Conservation (phyloP, 2,113 vertebrate genomes). For the Ochotona princeps region DNA sequence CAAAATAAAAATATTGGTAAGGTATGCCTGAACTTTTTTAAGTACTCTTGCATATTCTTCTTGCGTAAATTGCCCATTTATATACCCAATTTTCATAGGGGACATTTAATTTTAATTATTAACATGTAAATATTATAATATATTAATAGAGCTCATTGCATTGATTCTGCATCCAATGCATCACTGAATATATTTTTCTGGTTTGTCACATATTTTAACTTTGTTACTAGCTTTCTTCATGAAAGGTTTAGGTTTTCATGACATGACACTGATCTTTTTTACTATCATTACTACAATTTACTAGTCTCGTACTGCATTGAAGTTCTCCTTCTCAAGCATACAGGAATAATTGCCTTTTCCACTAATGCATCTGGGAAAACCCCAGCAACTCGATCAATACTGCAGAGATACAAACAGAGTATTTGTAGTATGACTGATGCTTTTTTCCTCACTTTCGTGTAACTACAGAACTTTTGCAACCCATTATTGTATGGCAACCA, state of each 20-base stretch:
- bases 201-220: neutral
- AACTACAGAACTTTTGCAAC: neutral
- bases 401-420: neutral
- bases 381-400: conserved; percentile 1
- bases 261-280: conserved; percentile 35
- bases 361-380: conserved; percentile 2
- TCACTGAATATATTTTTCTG: neutral
- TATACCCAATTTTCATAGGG: neutral
- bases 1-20: too few relatives aligned
- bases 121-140: conserved; percentile 15
- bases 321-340: conserved; percentile 13
- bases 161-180: neutral
- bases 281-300: conserved; percentile 46
- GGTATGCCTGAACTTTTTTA: too few relatives aligned
- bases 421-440: neutral
- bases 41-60: neutral
- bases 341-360: conserved; percentile 39
- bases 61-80: neutral
- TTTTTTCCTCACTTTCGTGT: neutral
- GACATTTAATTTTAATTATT: conserved; percentile 22
- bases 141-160: neutral
- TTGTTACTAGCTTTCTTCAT: conserved; percentile 39
- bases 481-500: neutral
- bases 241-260: conserved; percentile 40
- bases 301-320: conserved; percentile 4